Conservation (phyloP, 2,113 vertebrate genomes). For the Elephas maximus region DNA sequence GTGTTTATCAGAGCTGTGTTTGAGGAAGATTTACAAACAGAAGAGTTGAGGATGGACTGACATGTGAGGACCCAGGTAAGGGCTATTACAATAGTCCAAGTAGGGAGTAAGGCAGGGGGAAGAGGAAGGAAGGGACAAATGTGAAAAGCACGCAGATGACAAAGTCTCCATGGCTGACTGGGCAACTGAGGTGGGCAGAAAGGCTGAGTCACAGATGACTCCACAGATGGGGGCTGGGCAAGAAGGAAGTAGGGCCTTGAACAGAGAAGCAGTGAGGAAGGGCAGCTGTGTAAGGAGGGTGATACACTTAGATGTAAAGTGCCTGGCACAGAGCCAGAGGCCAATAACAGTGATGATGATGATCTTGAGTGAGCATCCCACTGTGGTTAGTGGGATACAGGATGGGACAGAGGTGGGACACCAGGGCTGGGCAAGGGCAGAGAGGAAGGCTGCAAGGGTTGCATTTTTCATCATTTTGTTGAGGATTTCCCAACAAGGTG, state of each 20-base stretch:
- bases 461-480: background rate
- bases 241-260: background rate
- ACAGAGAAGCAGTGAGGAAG: background rate
- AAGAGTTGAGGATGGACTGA: background rate
- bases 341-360: background rate
- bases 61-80: background rate
- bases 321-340: background rate
- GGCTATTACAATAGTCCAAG: background rate
- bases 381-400: background rate
- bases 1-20: background rate
- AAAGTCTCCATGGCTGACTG: background rate
- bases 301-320: background rate
- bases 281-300: background rate
- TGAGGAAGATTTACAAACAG: background rate
- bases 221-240: background rate
- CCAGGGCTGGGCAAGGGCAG: background rate
- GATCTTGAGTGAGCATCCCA: background rate
- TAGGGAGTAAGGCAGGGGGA: background rate
- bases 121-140: background rate
- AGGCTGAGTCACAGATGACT: constrained; percentile 14
- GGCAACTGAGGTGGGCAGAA: background rate
- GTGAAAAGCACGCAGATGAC: background rate
- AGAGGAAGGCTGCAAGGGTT: background rate
- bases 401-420: background rate
- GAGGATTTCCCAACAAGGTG: background rate